Base-by-base conservation (phyloP, 2,797 vertebrate genomes). In the Knipowitschia caucasica region DNA sequence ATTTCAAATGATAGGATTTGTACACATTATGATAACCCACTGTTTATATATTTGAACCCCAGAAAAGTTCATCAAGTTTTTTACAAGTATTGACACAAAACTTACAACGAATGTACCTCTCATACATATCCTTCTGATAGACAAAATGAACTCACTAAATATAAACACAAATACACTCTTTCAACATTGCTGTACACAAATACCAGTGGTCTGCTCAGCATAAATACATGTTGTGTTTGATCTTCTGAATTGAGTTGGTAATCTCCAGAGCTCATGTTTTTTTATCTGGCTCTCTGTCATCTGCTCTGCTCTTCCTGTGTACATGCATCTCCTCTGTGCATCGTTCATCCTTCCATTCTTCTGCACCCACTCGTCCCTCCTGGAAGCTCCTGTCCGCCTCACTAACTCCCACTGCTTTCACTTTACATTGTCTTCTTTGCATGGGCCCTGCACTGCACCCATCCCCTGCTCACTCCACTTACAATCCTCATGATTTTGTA, bases 261-360 rank as follows among this genome's bases (percentile, higher is more conserved):
- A 39, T 51, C n/a, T 18, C 27, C 36, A 9, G 25, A 39, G 26
- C 21, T 0, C 50, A 27, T 50, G 27, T 55, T 27, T 55, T 46
- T 23, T 24, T 23, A 26, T 62, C 31, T 51, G 27, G 8, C 49
- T 30, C 26, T 2, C 35, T 47, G 50, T 56, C 56, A 53, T 34
- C 20, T 43, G 21, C 12, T 52, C n/a, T 26, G 47, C 12, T 30
- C 49, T 15, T 46, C 17, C 50, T 25, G 30, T 29, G 7, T 47
- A 20, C 42, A 35, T 52, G 20, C 17, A 15, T 44, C 3, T 53
- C 12, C 56, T 60, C 21, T 17, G 6, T 51, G 53, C 25, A 62
- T 61, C 62, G 46, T 67, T 61, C 56, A 69, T 64, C 58, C 54
- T 50, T 47, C 34, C 42, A 70, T 62, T 68, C 55, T 73, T 67